phyloP scores from a whole-genome alignment of 2,888 invertebrate species.

The Drosophila macrothrix region DNA sequence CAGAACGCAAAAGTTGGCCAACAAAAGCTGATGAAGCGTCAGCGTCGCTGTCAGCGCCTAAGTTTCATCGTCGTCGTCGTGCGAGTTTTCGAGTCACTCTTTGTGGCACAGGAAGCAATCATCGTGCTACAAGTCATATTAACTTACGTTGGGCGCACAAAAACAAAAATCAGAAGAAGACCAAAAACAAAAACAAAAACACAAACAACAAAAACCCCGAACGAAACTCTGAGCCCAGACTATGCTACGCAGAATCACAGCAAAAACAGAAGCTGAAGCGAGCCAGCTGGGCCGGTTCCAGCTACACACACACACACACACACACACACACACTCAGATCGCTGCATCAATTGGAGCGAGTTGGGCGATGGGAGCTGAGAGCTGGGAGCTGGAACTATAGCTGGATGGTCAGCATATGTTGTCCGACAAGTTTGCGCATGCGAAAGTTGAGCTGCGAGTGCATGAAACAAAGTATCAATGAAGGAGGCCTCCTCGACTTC shows the following conservation, averaged over 20 bases:
- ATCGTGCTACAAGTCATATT: slow-evolving; percentile 81
- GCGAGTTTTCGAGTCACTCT: slow-evolving; percentile 43
- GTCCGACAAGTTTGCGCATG: slow-evolving; percentile 73
- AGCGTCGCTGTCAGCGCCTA: slow-evolving; percentile 67
- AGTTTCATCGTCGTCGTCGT: slow-evolving; percentile 24
- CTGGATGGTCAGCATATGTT: slow-evolving; percentile 69
- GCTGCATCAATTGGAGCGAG: slow-evolving; percentile 41
- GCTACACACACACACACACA: slow-evolving; percentile 2
- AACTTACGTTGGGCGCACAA: slow-evolving; percentile 72
- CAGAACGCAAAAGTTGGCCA: slow-evolving; percentile 57
- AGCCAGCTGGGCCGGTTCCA: slow-evolving; percentile 66
- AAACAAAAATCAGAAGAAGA: slow-evolving; percentile 40
- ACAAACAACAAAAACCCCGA: slow-evolving; percentile 27
- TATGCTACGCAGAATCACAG: slow-evolving; percentile 68
- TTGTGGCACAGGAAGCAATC: slow-evolving; percentile 77
- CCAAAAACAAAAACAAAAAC: slow-evolving; percentile 10
- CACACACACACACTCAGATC: slow-evolving; percentile 16
- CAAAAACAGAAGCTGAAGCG: slow-evolving; percentile 74
- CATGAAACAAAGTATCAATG: slow-evolving; percentile 78
- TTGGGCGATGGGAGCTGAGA: slow-evolving; percentile 26
- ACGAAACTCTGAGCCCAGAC: slow-evolving; percentile 20
- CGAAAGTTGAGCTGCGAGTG: slow-evolving; percentile 67
- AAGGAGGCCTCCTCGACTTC: slow-evolving; percentile 54
- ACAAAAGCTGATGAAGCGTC: slow-evolving; percentile 70
- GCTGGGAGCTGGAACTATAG: slow-evolving; percentile 43